These are phyloP conservation scores for Ambastaia sidthimunki DNA, from an alignment of 2,797 vertebrate genomes.

Conservation along the genomic window DNA sequence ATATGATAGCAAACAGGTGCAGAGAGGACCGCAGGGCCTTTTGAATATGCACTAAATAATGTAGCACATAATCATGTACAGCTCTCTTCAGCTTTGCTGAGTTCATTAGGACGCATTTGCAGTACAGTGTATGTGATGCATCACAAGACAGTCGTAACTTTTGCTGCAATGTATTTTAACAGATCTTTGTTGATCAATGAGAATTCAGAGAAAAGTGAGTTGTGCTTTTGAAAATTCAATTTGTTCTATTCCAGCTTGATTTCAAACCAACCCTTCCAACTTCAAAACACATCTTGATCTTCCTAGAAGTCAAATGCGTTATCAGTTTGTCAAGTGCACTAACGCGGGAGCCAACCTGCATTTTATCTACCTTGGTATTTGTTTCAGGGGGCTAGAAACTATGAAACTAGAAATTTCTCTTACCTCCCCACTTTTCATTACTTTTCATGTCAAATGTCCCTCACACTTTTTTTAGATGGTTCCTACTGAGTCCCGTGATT, in stretches of 20 bases:
- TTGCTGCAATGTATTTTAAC: no score
- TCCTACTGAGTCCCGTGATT: not conserved
- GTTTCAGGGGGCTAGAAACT: not conserved
- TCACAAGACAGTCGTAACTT: no score
- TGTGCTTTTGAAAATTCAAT: not conserved
- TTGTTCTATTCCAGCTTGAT: not conserved
- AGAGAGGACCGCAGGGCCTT: slow-evolving; percentile 1
- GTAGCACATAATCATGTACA: not conserved
- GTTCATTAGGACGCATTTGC: not conserved
- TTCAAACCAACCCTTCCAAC: not conserved
- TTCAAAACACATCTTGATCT: no score
- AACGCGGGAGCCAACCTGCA: no score
- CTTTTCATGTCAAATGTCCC: not conserved
- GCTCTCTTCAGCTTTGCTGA: not conserved
- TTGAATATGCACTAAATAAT: slow-evolving; percentile 1
- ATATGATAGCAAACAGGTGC: slow-evolving; percentile 24
- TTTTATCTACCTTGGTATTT: not conserved
- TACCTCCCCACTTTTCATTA: slow-evolving; percentile 16
- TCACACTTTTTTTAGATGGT: slow-evolving; percentile 26
- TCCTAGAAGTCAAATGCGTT: no score
- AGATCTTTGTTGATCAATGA: not conserved
- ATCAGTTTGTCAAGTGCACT: no score
- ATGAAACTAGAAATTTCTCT: not conserved
- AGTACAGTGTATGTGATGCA: no score
- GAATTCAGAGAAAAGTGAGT: not conserved